Conservation (phyloP, 2,113 vertebrate genomes). For the Semnornis frantzii region DNA sequence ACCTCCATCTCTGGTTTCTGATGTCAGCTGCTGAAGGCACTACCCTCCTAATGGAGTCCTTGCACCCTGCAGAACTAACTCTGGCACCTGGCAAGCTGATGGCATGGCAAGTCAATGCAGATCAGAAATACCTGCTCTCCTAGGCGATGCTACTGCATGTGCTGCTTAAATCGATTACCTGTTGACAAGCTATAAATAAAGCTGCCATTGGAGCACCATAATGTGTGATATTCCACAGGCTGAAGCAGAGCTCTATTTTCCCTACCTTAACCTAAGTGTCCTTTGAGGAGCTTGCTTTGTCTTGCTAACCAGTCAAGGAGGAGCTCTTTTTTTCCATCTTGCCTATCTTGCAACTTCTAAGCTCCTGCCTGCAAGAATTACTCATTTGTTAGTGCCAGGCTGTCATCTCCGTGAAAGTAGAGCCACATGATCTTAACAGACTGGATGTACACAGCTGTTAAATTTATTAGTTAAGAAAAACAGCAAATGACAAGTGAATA, state of each 20-base stretch:
- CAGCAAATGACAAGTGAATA: constrained; percentile 90
- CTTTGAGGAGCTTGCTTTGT: constrained; percentile 19
- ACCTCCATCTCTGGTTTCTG: not conserved
- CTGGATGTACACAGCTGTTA: constrained; percentile 44
- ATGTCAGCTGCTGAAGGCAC: not conserved
- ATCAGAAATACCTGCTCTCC: not conserved
- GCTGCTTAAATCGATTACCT: not conserved
- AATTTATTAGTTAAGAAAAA: constrained; percentile 86
- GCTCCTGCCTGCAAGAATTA: constrained; percentile 60
- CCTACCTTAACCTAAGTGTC: constrained; percentile 11
- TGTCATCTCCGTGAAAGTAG: constrained; percentile 54
- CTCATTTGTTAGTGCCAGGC: constrained; percentile 53
- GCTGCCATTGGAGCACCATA: not conserved
- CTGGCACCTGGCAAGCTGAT: not conserved
- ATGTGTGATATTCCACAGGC: constrained; percentile 1
- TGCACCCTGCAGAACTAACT: not conserved
- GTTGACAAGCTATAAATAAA: constrained; percentile 54
- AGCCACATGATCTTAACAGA: constrained; percentile 53
- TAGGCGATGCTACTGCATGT: not conserved
- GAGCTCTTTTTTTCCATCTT: constrained; percentile 14
- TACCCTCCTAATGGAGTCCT: not conserved
- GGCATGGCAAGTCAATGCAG: not conserved
- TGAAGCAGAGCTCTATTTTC: not conserved
- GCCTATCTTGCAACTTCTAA: constrained; percentile 61
- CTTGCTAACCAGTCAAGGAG: constrained; percentile 20